Evolutionary conservation across 2,113 vertebrate genomes (phyloP).

Genomic region (Carollia perspicillata): DNA sequence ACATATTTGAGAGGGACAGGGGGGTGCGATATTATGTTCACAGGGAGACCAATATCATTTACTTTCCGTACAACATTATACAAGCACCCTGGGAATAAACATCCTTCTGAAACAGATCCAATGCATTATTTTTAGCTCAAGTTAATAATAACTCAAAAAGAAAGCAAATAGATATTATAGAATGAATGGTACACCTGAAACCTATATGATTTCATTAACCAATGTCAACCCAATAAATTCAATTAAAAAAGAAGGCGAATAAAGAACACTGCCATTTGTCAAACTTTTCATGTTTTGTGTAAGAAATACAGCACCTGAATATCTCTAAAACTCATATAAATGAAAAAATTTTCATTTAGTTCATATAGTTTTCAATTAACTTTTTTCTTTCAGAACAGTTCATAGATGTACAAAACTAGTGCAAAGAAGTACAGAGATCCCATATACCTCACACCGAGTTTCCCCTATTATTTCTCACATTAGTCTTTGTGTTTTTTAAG

Average conservation of each 20-base stretch:
- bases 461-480: neutral
- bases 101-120: conserved; percentile 7
- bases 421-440: neutral
- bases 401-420: conserved; percentile 15
- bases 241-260: neutral
- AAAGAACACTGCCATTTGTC: conserved; percentile 4
- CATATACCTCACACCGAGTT: neutral
- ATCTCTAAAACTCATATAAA: neutral
- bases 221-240: neutral
- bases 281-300: conserved; percentile 14
- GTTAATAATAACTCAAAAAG: neutral
- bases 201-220: too few relatives aligned
- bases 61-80: neutral
- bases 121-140: conserved; percentile 19
- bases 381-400: neutral
- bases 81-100: neutral
- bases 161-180: neutral
- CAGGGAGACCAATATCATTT: neutral
- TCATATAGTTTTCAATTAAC: neutral
- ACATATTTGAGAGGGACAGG: neutral
- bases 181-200: neutral
- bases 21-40: neutral
- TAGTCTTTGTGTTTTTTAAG: neutral
- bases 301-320: conserved; percentile 9
- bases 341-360: too few relatives aligned